Conservation (phyloP, 2,888 invertebrate species). For the Drosophila trichaetosa region DNA sequence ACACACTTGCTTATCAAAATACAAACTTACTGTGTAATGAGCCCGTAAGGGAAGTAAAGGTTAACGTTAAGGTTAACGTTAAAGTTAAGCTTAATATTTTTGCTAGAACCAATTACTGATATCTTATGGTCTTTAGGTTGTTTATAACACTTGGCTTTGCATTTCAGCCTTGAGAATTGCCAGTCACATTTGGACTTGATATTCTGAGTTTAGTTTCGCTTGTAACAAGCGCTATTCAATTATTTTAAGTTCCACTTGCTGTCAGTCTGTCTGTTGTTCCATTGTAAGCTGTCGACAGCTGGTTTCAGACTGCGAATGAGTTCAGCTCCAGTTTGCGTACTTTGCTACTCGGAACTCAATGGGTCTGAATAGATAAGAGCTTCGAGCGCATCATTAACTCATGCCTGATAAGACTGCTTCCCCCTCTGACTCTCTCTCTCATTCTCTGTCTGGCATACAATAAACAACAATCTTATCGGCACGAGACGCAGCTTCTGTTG, state of each 20-base stretch:
- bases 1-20: not conserved
- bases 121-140: not conserved
- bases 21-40: not conserved
- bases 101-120: no score
- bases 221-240: not conserved
- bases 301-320: constrained; percentile 10
- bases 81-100: no score
- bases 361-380: constrained; percentile 25
- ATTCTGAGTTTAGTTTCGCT: not conserved
- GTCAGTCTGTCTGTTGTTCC: not conserved
- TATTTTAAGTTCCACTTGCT: not conserved
- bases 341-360: not conserved
- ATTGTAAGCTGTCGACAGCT: constrained; percentile 1
- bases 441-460: not conserved
- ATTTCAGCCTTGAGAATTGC: not conserved
- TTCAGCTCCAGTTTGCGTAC: not conserved
- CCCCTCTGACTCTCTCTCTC: not conserved
- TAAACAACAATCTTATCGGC: not conserved
- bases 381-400: constrained; percentile 16
- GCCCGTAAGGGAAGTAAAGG: not conserved
- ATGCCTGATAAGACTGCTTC: constrained; percentile 18
- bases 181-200: not conserved
- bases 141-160: not conserved
- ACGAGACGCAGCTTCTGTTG: constrained; percentile 31
- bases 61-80: not conserved